A percentile compares a stretch with the other conserved stretches of the same genome.
Evolutionary conservation across 2,888 invertebrate genomes (phyloP).

Genomic region (Lithophane semibrunnea): DNA sequence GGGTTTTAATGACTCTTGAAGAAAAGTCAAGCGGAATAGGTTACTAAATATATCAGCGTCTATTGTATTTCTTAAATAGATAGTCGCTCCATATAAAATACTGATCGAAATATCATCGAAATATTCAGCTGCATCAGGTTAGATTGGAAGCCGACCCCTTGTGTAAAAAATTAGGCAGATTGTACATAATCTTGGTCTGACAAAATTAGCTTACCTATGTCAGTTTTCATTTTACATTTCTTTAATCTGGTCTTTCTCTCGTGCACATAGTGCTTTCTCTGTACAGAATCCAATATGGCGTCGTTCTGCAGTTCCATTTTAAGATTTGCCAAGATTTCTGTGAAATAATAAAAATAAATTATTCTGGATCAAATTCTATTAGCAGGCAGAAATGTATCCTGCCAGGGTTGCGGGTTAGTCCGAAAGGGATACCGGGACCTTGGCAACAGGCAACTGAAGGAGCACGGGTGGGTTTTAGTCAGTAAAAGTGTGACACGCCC

Average conservation of each 20-base stretch:
- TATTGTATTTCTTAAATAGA: background rate
- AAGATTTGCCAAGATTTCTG: slow-evolving; percentile 70
- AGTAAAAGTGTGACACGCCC: no score
- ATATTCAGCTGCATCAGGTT: background rate
- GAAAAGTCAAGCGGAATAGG: no score
- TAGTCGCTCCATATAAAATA: background rate
- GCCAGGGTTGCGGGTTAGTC: no score
- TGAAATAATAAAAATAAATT: slow-evolving; percentile 20
- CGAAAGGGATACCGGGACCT: no score
- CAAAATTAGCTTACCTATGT: slow-evolving; percentile 45
- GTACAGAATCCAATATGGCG: slow-evolving; percentile 25
- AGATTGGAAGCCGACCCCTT: background rate
- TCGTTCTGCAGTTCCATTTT: slow-evolving; percentile 61
- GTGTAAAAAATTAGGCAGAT: background rate
- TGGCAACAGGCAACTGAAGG: no score
- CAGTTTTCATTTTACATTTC: slow-evolving; percentile 54
- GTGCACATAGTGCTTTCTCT: background rate
- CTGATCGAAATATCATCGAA: no score
- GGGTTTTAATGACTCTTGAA: no score
- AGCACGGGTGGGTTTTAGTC: no score
- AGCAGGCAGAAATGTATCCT: background rate
- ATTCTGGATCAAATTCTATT: background rate
- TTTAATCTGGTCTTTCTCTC: slow-evolving; percentile 47
- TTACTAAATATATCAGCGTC: no score
- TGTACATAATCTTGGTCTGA: background rate